phyloP scores from a whole-genome alignment of 2,888 invertebrate species.

The Idaea straminata region DNA sequence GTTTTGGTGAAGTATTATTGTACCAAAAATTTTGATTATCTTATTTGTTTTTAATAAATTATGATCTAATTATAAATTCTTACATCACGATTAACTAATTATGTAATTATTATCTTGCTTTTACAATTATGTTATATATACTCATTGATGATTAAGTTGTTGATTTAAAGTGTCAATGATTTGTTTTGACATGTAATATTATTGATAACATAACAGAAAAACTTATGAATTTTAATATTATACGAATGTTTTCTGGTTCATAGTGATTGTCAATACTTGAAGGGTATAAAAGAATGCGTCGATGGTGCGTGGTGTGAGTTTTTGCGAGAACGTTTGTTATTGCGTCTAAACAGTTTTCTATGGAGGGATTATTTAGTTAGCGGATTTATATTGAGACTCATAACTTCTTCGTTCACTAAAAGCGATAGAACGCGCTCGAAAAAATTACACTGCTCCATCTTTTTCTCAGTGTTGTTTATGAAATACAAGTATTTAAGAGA shows the following conservation, averaged over 20 bases:
- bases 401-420: no score
- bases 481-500: neutral
- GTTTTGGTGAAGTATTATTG: constrained; percentile 44
- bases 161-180: constrained; percentile 3
- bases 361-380: no score
- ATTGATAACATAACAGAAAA: constrained; percentile 7
- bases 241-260: neutral
- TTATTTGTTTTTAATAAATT: constrained; percentile 20
- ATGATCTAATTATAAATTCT: constrained; percentile 6
- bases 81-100: constrained; percentile 1
- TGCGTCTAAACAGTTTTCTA: no score
- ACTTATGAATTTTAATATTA: neutral
- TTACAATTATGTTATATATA: constrained; percentile 4
- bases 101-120: constrained; percentile 6
- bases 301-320: neutral
- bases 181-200: constrained; percentile 4
- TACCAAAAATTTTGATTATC: constrained; percentile 48
- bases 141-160: neutral
- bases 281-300: neutral
- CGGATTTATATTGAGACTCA: no score
- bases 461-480: no score
- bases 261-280: neutral
- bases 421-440: no score
- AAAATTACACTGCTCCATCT: no score
- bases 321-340: no score